Evolutionary conservation across 2,113 vertebrate genomes (phyloP), one percentile per base, ranked within the genome.

Genomic region (Nipponia nippon): DNA sequence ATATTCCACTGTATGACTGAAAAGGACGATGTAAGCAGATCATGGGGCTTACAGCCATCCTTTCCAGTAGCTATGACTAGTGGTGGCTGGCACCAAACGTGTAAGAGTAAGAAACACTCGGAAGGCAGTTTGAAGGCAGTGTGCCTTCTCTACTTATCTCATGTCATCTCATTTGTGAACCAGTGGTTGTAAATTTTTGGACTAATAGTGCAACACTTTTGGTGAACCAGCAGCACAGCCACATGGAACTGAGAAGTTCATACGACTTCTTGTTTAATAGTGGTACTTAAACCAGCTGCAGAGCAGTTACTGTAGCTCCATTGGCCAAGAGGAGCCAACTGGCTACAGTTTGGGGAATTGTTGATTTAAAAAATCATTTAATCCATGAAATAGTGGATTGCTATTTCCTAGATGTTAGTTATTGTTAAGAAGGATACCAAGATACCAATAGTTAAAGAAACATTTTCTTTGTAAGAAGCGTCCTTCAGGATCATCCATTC

Each of bases 1-100:
- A 1, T 25, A 4, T 52, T 11, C 26, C 2, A 3, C 13, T 42
- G 36, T 2, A 2, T 14, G 67, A 16, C 56, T 49, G n/a, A 11
- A 13, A n/a, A 26, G 80, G 55, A 26, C 2, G 0, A 3, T 2
- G 23, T 16, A 9, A 53, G 49, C 16, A 42, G 49, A 11, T 55
- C 16, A 5, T 15, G 50, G 50, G 25, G n/a, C 21, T 30, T 13
- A 23, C 56, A 55, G 49, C 40, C 18, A 12, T 71, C 66, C 18
- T 56, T 17, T 17, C n/a, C 58, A 27, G 58, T 1, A 65, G 58
- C 36, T 23, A 5, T 11, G 40, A 15, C 47, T 38, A 14, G 40
- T 23, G 38, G 19, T 62, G 66, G 27, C 58, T 38, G 59, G 16
- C 52, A 38, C 46, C 67, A 53, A 6, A 15, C 0, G 0, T 11